phyloP scores from a whole-genome alignment of 1,140 invertebrate genomes.

The Scylla paramamosain region DNA sequence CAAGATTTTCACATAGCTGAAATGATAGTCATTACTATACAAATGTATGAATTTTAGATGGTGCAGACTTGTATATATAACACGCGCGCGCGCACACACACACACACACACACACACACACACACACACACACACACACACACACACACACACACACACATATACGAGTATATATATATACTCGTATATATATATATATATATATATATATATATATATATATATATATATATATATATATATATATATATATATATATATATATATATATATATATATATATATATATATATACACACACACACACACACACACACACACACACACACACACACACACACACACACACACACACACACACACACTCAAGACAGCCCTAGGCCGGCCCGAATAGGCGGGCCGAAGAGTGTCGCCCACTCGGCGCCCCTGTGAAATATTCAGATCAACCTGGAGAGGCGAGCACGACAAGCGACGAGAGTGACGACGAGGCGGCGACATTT shows the following conservation, averaged over 20 bases:
- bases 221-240: conserved; percentile 38
- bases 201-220: conserved; percentile 51
- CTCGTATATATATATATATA: conserved; percentile 49
- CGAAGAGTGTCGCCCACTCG: not conserved
- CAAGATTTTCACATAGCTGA: too few relatives aligned
- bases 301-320: conserved; percentile 22
- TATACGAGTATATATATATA: conserved; percentile 43
- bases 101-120: not conserved
- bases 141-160: not conserved
- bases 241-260: conserved; percentile 55
- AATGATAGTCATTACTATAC: too few relatives aligned
- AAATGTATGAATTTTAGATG: too few relatives aligned
- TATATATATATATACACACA: conserved; percentile 9
- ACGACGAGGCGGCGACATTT: conserved; percentile 10
- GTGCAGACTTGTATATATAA: not conserved
- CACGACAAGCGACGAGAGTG: not conserved
- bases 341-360: conserved; percentile 26
- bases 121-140: conserved; percentile 26
- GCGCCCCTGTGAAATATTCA: not conserved
- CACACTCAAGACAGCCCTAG: not conserved
- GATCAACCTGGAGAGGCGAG: not conserved
- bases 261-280: conserved; percentile 54
- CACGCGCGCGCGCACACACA: conserved; percentile 32
- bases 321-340: not conserved
- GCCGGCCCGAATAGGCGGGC: not conserved